Conservation (phyloP, 2,113 vertebrate genomes). For the Thinocorus orbignyianus region DNA sequence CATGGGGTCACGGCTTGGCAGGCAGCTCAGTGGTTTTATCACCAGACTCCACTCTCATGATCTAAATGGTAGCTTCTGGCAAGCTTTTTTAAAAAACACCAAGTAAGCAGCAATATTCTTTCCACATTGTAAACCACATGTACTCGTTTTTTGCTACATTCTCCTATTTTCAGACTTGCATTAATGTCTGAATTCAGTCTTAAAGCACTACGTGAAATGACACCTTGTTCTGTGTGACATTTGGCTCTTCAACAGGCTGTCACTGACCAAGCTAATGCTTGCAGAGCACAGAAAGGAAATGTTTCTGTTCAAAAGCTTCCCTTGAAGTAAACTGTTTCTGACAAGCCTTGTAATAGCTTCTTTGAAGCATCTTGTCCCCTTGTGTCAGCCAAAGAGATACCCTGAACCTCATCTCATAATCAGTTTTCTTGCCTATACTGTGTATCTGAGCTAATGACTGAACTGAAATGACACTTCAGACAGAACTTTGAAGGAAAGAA, state of each 20-base stretch:
- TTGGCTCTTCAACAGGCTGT: slow-evolving; percentile 40
- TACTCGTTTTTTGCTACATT: neutral
- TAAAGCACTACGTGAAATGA: neutral
- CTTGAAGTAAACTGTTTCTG: slow-evolving; percentile 41
- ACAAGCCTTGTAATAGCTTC: slow-evolving; percentile 21
- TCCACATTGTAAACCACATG: neutral
- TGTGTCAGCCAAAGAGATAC: slow-evolving; percentile 11
- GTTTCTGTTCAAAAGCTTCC: slow-evolving; percentile 30
- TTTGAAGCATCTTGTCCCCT: slow-evolving; percentile 26
- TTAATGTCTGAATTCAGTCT: neutral
- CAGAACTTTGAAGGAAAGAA: slow-evolving; percentile 22
- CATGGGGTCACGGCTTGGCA: neutral
- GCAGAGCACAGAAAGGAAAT: slow-evolving; percentile 12
- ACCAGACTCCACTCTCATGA: neutral
- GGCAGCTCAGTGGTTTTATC: neutral
- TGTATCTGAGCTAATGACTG: slow-evolving; percentile 18
- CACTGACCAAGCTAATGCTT: slow-evolving; percentile 2
- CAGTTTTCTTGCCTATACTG: slow-evolving; percentile 8
- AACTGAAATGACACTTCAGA: slow-evolving; percentile 1
- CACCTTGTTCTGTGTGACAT: neutral
- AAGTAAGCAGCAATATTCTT: neutral
- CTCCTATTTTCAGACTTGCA: neutral
- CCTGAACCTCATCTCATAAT: neutral
- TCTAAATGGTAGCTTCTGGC: neutral
- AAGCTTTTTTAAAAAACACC: neutral